These are phyloP conservation scores for Cheilosia pagana DNA, from an alignment of 2,888 invertebrate species.

Conservation along the genomic window DNA sequence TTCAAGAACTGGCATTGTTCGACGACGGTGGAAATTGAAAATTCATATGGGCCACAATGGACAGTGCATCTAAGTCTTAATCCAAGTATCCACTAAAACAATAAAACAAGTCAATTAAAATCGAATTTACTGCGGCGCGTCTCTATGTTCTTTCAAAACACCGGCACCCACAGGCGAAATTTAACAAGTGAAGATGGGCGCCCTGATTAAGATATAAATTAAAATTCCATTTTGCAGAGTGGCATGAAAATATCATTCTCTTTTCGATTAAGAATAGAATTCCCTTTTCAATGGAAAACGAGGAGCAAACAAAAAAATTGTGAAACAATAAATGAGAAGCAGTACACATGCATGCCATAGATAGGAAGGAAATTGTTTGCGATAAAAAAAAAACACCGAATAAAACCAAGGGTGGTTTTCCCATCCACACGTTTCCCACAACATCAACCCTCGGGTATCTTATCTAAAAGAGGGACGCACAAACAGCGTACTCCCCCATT, in stretches of 20 bases:
- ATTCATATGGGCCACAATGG: no score
- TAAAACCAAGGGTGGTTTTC: slow-evolving; percentile 15
- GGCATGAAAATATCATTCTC: slow-evolving; percentile 10
- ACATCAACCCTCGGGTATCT: slow-evolving; percentile 14
- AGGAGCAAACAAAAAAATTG: slow-evolving; percentile 8
- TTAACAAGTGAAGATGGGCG: background rate
- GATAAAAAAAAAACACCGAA: slow-evolving; percentile 16
- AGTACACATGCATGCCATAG: slow-evolving; percentile 5
- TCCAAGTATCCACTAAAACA: no score
- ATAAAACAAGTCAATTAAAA: no score
- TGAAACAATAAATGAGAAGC: slow-evolving; percentile 4
- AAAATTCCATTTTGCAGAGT: slow-evolving; percentile 41
- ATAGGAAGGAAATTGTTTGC: slow-evolving; percentile 36
- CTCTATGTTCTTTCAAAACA: no score
- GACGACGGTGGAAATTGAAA: no score
- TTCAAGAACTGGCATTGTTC: no score
- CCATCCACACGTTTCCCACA: slow-evolving; percentile 11
- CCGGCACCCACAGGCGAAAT: background rate
- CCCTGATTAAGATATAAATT: slow-evolving; percentile 42
- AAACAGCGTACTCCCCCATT: slow-evolving; percentile 8
- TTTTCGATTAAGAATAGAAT: slow-evolving; percentile 17
- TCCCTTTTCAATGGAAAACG: background rate
- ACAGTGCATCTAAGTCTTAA: no score
- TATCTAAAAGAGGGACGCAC: background rate
- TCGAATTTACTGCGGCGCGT: no score